Percentiles rank a stretch among this genome's conserved stretches.
These are phyloP conservation scores for Thecocarcelia acutangulata DNA, from an alignment of 2,888 invertebrate genomes.

Conservation along the genomic window DNA sequence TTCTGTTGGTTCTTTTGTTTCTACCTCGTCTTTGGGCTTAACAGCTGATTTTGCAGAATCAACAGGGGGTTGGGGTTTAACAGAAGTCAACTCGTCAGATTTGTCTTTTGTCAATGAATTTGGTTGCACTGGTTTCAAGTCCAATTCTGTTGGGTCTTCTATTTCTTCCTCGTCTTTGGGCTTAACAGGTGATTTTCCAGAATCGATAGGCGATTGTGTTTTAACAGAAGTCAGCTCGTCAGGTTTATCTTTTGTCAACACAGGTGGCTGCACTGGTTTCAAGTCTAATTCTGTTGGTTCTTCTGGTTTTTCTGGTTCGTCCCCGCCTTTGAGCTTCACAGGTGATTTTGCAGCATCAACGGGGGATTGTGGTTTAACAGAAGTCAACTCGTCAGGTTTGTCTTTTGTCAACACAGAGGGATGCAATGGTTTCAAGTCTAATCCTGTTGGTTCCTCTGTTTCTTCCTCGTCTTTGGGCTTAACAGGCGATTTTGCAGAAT, in stretches of 20 bases:
- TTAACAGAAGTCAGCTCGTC: background rate
- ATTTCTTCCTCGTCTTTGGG: constrained; percentile 18
- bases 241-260: background rate
- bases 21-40: no score
- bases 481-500: background rate
- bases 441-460: background rate
- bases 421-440: background rate
- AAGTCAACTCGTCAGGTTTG: background rate
- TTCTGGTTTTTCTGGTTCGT: background rate
- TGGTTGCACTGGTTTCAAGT: background rate
- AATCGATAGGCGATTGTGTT: constrained; percentile 6
- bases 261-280: background rate
- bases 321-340: background rate
- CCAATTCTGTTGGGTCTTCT: background rate
- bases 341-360: background rate
- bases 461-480: background rate
- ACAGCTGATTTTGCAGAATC: constrained; percentile 29
- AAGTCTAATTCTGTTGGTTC: background rate
- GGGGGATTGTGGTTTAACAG: constrained; percentile 8
- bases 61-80: background rate
- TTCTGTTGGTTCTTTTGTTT: background rate
- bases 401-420: background rate
- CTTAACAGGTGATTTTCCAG: background rate
- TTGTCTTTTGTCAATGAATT: background rate
- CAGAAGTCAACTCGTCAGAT: background rate